phyloP scores from a whole-genome alignment of 2,888 invertebrate genomes.

The Heteropelma amictum region DNA sequence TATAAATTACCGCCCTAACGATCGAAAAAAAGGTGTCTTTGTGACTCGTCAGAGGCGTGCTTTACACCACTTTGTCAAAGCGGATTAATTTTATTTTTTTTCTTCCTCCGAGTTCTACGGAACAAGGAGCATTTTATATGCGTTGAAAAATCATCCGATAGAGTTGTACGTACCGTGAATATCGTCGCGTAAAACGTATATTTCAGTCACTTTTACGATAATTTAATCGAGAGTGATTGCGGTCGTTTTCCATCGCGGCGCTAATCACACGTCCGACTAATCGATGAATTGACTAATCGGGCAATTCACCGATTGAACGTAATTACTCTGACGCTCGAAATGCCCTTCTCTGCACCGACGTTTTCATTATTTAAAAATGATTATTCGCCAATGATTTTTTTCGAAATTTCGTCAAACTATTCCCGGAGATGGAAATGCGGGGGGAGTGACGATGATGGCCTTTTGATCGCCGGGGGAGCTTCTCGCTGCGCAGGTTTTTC shows the following conservation, averaged over 20 bases:
- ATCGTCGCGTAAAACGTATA: constrained; percentile 1
- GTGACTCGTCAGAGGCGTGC: constrained; percentile 58
- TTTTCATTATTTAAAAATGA: no score
- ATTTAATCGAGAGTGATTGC: constrained; percentile 30
- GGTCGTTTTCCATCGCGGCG: constrained; percentile 3
- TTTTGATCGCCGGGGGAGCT: neutral
- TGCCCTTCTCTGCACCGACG: no score
- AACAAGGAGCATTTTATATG: constrained; percentile 42
- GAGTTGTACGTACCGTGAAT: constrained; percentile 38
- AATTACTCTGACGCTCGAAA: no score
- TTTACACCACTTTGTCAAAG: constrained; percentile 60
- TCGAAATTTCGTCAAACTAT: no score
- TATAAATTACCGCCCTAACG: constrained; percentile 63
- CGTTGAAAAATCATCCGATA: constrained; percentile 51
- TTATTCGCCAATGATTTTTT: neutral
- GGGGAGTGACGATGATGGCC: neutral
- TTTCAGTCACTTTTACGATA: constrained; percentile 2
- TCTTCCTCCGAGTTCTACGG: constrained; percentile 50
- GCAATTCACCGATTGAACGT: neutral
- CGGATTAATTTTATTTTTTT: constrained; percentile 56
- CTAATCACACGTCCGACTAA: constrained; percentile 11
- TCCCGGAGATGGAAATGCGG: neutral
- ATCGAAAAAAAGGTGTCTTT: constrained; percentile 56
- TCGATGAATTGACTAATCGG: constrained; percentile 6
- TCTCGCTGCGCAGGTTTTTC: neutral